Percentiles rank a stretch among this genome's conserved stretches.
Evolutionary conservation across 2,888 invertebrate genomes (phyloP).

Genomic region (Stictocephala bisonia): DNA sequence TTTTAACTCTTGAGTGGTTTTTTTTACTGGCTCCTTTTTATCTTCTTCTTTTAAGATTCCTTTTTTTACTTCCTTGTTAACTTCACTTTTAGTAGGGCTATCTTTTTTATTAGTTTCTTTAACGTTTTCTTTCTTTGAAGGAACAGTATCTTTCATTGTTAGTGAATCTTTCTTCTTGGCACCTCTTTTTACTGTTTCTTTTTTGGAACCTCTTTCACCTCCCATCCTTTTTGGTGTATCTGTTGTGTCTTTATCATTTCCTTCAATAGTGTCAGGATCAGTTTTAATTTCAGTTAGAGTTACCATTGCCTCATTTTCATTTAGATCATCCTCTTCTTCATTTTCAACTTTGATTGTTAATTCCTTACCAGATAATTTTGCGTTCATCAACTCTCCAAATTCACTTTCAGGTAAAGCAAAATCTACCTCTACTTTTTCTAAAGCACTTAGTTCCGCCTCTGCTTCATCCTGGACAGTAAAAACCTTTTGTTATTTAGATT

Average conservation of each 20-base stretch:
- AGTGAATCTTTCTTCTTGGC: slow-evolving; percentile 1
- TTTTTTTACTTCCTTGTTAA: slow-evolving; percentile 14
- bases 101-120: slow-evolving; percentile 25
- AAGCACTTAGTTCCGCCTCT: slow-evolving; percentile 18
- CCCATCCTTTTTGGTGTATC: background rate
- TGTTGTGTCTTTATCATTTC: slow-evolving; percentile 16
- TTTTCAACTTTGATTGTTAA: background rate
- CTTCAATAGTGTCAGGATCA: slow-evolving; percentile 1
- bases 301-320: background rate
- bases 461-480: slow-evolving; percentile 33
- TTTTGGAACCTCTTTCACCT: background rate
- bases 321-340: background rate
- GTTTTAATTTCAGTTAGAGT: background rate
- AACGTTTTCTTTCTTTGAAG: slow-evolving; percentile 1
- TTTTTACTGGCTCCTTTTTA: slow-evolving; percentile 5
- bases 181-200: slow-evolving; percentile 11
- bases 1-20: too few species aligned
- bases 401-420: background rate
- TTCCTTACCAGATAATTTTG: background rate
- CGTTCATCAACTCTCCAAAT: background rate
- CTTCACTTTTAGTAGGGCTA: background rate
- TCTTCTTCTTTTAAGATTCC: background rate
- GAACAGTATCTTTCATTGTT: background rate
- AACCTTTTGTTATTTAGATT: too few species aligned
- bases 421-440: background rate